These are phyloP conservation scores for Chiropotes sagulatus DNA, from an alignment of 2,797 vertebrate species.

Conservation along the genomic window DNA sequence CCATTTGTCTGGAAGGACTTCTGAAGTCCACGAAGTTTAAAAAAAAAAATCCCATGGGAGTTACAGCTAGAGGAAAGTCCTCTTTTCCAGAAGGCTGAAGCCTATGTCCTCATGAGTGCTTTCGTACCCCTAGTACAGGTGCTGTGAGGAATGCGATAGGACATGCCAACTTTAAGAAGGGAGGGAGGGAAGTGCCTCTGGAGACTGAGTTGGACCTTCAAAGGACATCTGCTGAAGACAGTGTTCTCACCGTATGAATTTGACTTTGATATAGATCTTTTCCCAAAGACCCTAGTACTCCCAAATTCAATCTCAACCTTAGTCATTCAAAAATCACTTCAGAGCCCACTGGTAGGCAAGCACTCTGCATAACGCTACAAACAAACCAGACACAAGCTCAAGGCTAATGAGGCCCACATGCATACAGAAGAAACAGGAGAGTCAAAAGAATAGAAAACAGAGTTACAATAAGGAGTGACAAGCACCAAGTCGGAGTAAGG, in stretches of 20 bases:
- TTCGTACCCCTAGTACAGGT: rapidly evolving
- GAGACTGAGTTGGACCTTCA: background rate
- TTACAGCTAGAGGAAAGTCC: background rate
- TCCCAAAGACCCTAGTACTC: background rate
- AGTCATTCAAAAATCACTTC: background rate
- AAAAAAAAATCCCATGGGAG: background rate
- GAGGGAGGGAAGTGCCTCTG: too few relatives aligned
- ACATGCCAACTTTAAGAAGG: background rate
- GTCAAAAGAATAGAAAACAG: background rate
- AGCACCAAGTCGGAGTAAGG: background rate
- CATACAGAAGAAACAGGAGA: background rate
- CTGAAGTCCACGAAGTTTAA: conserved; percentile 52
- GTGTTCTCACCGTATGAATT: background rate
- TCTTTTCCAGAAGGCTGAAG: background rate
- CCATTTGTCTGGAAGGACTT: conserved; percentile 57
- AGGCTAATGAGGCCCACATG: rapidly evolving
- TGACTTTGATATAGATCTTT: background rate
- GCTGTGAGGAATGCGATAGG: background rate
- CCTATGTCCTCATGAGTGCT: background rate
- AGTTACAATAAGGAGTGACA: rapidly evolving
- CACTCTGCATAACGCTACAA: background rate
- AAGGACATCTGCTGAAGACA: background rate
- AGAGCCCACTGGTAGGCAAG: background rate
- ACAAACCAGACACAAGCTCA: background rate
- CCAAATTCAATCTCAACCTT: background rate